Base-by-base conservation (phyloP, 2,113 vertebrate genomes). In the Tachycineta bicolor region DNA sequence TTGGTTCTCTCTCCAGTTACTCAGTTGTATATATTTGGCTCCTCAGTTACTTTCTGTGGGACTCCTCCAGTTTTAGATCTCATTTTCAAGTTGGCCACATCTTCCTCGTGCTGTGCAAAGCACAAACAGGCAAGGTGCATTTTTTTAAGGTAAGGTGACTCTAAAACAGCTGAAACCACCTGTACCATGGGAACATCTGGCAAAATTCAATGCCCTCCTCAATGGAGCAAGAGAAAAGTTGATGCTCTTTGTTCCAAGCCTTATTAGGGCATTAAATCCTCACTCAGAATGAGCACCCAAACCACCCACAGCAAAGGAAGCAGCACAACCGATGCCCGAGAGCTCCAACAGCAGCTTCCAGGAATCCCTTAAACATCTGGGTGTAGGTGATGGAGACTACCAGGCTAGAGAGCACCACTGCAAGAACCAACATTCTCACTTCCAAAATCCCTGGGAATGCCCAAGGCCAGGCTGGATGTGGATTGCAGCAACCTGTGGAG, bases 291-390 rank as follows among this genome's bases (percentile, higher is more conserved):
- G 52, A 73, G 24, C 83, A 82, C 50, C 55, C 69, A 64, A 68
- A 84, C 21, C 68, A 84, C 14, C 46, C 68, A 83, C 62, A 87
- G 80, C 69, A 84, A 59, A 71, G 34, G 21, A 6, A 2, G 80
- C 41, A 28, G 71, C 25, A 52, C 50, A 83, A 47, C 14, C 0
- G 0, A 64, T 18, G 28, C 25, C 34, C 0, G 4, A 62, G 44
- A 71, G 64, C 31, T 78, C 64, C 33, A 23, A 46, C 3, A 76
- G 34, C 77, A 63, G 16, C 37, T 64, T 23, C 73, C 49, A 44
- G 62, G 31, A 15, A 37, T 26, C 31, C 28, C 14, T 62, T 3
- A 21, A 76, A 59, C 43, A 53, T 18, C 19, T 34, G 7, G 16
- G 34, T 29, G 47, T 4, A 29, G 63, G 43, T 63, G 64, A 33